Evolutionary conservation across 2,888 invertebrate species (phyloP), one percentile per base, ranked within the genome.

Genomic region (Tillus elongatus): DNA sequence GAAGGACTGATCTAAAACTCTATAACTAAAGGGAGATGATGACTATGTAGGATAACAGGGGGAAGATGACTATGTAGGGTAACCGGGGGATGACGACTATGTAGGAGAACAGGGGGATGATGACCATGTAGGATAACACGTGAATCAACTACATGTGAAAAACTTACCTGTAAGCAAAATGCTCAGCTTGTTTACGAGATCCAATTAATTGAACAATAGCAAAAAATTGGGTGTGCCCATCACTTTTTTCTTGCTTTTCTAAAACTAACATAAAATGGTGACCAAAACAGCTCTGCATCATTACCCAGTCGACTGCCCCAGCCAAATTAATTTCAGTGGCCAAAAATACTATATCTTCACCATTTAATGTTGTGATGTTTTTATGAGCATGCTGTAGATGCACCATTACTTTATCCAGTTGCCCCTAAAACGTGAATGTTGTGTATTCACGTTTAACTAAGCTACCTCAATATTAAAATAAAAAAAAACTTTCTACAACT

Each of bases 271-370:
- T 98, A 61, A 99, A 99, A 67, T 97, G 92, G 62, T 95, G 95
- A 38, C 92, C 93, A 65, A 97, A 99, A 67, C 98, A 99, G 15
- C 93, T 93, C 69, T 99, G 98, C 97, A 99, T 98, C 98, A 99
- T 99, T 2, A 92, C 92, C 96, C 96, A 97, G 66, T 97, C 96
- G 6, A 97, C 96, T 16, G 96, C 97, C 40, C 98, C 98, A 4
- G 97, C 97, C 48, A 99, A 76, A 70, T 97, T 98, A 43, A 99
- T 98, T 66, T 99, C 98, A 26, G 98, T 99, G 2, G 98, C 98
- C 53, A 99, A 71, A 68, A 99, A 99, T 35, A 99, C 98, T 54
- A 99, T 99, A 64, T 99, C 98, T 69, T 99, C 98, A 35, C 87
- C 85, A 75, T 97, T 95, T 42, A 98, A 72, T 34, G 96, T 98